Evolutionary conservation across 2,113 vertebrate species (phyloP), one percentile per base, ranked within the genome.

Genomic region (Thomomys bottae): DNA sequence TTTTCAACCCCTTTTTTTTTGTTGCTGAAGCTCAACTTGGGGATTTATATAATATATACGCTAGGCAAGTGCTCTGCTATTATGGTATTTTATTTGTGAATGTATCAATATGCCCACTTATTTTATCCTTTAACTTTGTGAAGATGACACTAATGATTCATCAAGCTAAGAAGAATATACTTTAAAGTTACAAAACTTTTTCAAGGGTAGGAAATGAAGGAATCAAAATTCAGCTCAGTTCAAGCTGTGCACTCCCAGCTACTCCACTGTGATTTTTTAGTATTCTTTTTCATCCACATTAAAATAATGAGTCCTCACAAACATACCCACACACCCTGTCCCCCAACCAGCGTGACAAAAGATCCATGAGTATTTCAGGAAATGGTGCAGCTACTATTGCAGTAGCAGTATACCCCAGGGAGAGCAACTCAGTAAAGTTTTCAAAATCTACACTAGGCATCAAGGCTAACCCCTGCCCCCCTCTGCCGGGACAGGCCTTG

Each of bases 311-410:
- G 12, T 23, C 57, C 57, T 28, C 45, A 30, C 30, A 17, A 54
- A 54, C 3, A 54, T 15, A 54, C 15, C 15, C 17, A 14, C 17
- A 15, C 4, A 4, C 49, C 49, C 10, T 30, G 0, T 1, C 0
- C 21, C 7, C 17, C 42, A 72, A 32, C 45, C 70, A 36, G 54
- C 71, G 3, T 49, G n/a, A 67, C 70, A 76, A 76, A 61, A 63
- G n/a, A 89, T 80, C 21, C 17, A 34, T 91, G 3, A 89, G 30
- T 5, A 57, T 77, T 77, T 83, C 59, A 87, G 77, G 67, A 87
- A 72, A 72, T 8, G 61, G 36, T 49, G 40, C 24, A 84, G 34
- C 2, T 28, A 85, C 54, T 66, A 4, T 82, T 90, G 61, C 67
- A 73, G 42, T 26, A 80, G 54, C 79, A 83, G 1, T 11, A 83